Base-by-base conservation (phyloP, 2,797 vertebrate genomes). In the Phataginus tetradactyla region DNA sequence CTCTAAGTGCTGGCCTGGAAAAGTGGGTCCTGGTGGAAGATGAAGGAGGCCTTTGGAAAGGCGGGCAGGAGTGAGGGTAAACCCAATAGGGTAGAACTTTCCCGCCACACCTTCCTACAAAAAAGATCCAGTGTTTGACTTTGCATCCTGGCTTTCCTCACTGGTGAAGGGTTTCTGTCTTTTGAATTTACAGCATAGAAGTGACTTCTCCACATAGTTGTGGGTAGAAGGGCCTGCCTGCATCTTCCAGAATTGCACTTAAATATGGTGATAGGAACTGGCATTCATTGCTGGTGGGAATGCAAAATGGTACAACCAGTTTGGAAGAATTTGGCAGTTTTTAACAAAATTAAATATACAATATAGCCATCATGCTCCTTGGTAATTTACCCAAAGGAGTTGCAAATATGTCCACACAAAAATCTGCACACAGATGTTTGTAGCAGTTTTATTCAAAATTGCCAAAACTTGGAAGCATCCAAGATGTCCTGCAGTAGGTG, bases 231-330 rank as follows among this genome's bases (percentile, higher is more conserved):
- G 74, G 32, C 25, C 87, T 79, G 39, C 20, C 79, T 7, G 49
- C 1, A 1, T 32, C 9, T 21, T 51, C 80, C 45, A 80, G 37
- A 42, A 53, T 27, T 18, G 64, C 71, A 8, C 63, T 61, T 59
- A 81, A 32, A 15, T 14, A 10, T 11, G 23, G 27, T 51, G 29
- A 63, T 11, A 1, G 55, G 42, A 17, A 4, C 42, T 27, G 3
- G 4, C 2, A 0, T 29, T 39, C n/a, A 0, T 15, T 17, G 34
- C 72, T 20, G 51, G 21, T 37, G 72, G 72, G 12, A 15, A 29
- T 34, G 78, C 39, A 2, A 10, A 11, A 10, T 11, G 13, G 59
- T 2, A 0, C 29, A 3, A 21, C 7, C 59, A 0, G 27, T 77
- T 59, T 18, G 63, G 49, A 51, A 59, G 86, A 20, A 2, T n/a